These are phyloP conservation scores for Anoplolepis gracilipes DNA, from an alignment of 1,140 invertebrate species.

Conservation along the genomic window DNA sequence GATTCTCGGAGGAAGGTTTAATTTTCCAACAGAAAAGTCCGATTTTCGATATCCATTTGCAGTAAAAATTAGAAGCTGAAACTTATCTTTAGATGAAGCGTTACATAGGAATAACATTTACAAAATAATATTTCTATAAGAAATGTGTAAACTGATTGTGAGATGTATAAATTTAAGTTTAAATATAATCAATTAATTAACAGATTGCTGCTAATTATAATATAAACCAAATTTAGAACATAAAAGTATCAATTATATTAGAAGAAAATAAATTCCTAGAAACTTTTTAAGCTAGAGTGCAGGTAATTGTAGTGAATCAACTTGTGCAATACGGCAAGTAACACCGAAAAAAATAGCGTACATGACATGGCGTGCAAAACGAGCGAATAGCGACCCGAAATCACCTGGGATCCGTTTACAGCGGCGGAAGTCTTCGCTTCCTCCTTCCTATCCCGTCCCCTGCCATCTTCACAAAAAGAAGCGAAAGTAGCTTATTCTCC, in stretches of 20 bases:
- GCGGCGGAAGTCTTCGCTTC: constrained; percentile 41
- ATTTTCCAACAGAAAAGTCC: constrained; percentile 7
- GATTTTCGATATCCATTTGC: constrained; percentile 27
- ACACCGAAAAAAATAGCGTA: constrained; percentile 31
- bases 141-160: neutral
- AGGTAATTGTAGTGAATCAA: neutral
- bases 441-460: neutral
- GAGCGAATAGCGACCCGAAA: constrained; percentile 60
- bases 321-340: neutral
- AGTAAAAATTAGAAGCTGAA: neutral
- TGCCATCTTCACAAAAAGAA: constrained; percentile 55
- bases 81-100: neutral
- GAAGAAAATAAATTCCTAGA: constrained; percentile 4
- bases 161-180: neutral
- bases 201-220: neutral
- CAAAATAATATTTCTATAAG: neutral
- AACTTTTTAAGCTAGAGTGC: constrained; percentile 11
- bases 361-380: constrained; percentile 51
- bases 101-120: neutral
- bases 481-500: constrained; percentile 62
- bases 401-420: constrained; percentile 72
- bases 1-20: constrained; percentile 17
- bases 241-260: neutral
- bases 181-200: neutral
- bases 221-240: neutral